Evolutionary conservation across 2,113 vertebrate species (phyloP), one percentile per base, ranked within the genome.

Genomic region (Sakesphorus luctuosus): DNA sequence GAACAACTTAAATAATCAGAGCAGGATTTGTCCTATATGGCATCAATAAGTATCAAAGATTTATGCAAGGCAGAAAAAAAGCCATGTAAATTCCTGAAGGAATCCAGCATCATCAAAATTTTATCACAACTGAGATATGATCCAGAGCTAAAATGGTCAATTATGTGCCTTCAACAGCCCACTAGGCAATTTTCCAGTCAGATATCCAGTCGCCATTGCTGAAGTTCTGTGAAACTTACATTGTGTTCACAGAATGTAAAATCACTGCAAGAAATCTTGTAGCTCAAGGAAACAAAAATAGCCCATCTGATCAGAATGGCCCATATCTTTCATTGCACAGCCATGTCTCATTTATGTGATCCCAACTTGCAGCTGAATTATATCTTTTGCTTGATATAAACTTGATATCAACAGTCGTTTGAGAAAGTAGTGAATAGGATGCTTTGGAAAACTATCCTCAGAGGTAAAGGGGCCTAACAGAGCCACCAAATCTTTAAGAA

Each of bases 161-260:
- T 96, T 88, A 79, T 58, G 76, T 78, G 62, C 53, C 75, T 82
- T 38, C 47, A 79, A 28, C 47, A 92, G 87, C 55, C 80, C 74
- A 66, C 47, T 90, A 87, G 94, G 93, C 83, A 93, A 38, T 95
- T 83, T 96, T 96, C 74, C 95, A 97, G 74, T 74, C 83, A 92
- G 68, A 56, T 55, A 80, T 62, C 68, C n/a, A 69, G 40, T 62
- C 59, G 86, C 43, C 59, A 31, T 35, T 62, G 68, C 43, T 84
- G 58, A 89, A 92, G 35, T n/a, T 77, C 67, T 50, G 38, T 67
- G 35, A 92, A 94, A 93, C 86, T 83, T 55, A 71, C 46, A 74
- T 68, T 7, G 2, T 38, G n/a, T 68, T 67, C 56, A 56, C 18
- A 61, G 78, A 94, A 90, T 47, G 14, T 40, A 52, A 85, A 87